Evolutionary conservation across 2,888 invertebrate species (phyloP).

Genomic region (Mycalesis mineus): DNA sequence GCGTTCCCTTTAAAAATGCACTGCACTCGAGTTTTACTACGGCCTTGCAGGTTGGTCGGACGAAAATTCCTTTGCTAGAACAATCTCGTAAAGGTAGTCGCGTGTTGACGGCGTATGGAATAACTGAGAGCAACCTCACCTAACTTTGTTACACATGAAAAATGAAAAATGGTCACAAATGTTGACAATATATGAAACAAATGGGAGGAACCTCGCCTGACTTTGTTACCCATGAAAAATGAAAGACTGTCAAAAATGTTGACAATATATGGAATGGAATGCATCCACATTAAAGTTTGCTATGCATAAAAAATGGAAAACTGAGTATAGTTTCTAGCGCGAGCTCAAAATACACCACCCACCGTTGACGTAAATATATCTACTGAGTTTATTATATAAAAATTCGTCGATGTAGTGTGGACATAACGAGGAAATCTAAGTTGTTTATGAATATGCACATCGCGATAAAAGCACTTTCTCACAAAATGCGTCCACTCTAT

Average conservation of each 20-base stretch:
- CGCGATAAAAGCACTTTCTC: neutral
- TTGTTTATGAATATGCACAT: neutral
- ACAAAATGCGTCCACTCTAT: neutral
- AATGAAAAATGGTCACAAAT: neutral
- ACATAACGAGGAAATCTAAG: neutral
- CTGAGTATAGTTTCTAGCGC: neutral
- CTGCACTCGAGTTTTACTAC: conserved; percentile 71
- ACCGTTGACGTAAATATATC: neutral
- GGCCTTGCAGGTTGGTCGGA: conserved; percentile 71
- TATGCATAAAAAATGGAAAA: neutral
- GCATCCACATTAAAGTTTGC: conserved; percentile 8
- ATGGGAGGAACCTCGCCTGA: too few species aligned
- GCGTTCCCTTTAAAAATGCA: conserved; percentile 76
- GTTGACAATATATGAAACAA: too few species aligned
- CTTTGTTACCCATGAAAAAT: neutral
- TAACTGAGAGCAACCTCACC: conserved; percentile 19
- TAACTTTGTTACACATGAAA: neutral
- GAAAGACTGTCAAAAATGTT: conserved; percentile 28
- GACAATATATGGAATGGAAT: conserved; percentile 30
- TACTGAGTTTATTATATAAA: neutral
- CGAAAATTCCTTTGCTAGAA: conserved; percentile 58
- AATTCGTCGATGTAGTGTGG: neutral
- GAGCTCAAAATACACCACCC: neutral
- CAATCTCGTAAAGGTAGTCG: conserved; percentile 66
- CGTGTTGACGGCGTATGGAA: conserved; percentile 37